phyloP scores from a whole-genome alignment of 2,888 invertebrate genomes.

The Agapetus fuscipes region DNA sequence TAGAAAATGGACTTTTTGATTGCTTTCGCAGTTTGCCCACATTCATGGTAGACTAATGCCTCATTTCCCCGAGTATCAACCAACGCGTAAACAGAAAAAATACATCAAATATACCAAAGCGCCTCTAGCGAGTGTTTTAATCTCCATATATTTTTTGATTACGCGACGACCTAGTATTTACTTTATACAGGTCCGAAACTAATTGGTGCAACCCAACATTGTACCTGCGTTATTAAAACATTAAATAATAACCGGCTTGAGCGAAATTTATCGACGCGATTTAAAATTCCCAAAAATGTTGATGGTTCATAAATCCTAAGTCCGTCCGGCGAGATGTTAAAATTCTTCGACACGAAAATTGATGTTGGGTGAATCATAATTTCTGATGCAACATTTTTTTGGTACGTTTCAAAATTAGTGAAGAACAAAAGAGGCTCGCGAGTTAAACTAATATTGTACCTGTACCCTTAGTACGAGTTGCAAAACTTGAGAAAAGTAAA shows the following conservation, averaged over 20 bases:
- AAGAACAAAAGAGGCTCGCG: background rate
- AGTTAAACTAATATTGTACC: no score
- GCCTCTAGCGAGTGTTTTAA: no score
- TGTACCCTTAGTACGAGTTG: no score
- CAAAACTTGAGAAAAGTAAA: no score
- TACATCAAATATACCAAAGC: no score
- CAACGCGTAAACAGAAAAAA: no score
- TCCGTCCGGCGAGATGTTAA: background rate
- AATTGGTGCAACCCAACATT: background rate
- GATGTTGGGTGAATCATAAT: conserved; percentile 3
- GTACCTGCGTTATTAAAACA: background rate
- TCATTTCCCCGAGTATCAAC: no score
- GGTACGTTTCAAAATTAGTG: no score
- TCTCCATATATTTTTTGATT: background rate
- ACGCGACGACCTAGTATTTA: no score
- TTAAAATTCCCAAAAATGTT: background rate
- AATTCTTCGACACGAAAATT: background rate
- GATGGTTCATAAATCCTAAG: background rate
- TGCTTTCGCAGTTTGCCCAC: conserved; percentile 3
- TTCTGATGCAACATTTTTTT: no score
- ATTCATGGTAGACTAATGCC: no score
- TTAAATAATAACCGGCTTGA: background rate
- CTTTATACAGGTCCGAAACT: background rate
- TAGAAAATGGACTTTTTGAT: conserved; percentile 2
- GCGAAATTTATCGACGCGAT: background rate